Evolutionary conservation across 2,888 invertebrate species (phyloP), one percentile per base, ranked within the genome.

Genomic region (Acanthosepion esculentum): DNA sequence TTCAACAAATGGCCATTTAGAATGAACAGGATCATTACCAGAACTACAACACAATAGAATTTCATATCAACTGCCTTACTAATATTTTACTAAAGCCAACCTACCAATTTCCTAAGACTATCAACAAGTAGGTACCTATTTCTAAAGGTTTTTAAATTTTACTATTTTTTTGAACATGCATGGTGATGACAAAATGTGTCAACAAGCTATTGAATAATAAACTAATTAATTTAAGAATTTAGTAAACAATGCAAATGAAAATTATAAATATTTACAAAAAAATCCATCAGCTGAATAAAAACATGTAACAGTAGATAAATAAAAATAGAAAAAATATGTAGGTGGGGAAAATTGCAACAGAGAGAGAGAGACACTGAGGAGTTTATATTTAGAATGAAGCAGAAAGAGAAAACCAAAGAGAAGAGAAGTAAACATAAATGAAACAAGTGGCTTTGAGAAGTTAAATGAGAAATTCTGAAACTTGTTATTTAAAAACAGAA

Each of bases 21-120:
- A 78, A n/a, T n/a, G 78, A 78, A 78, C n/a, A 78, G 78, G 4
- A 78, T n/a, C 78, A n/a, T n/a, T 78, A 78, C 12, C n/a, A 12
- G 10, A 33, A 78, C 78, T 78, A 10, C n/a, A n/a, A 78, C 12
- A 78, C 78, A 78, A 78, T 15, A 78, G n/a, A n/a, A 78, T 78
- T n/a, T 78, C 78, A 78, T 78, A 78, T 78, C 78, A 78, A 78
- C n/a, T n/a, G n/a, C 10, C 78, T 29, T 33, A 78, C n/a, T 78
- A 78, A n/a, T 78, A 78, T 33, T 33, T 78, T 33, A 78, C n/a
- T 78, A 78, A n/a, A 55, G 15, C 50, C 15, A 50, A 78, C 78
- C 78, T n/a, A 78, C 78, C n/a, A 33, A n/a, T 78, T 78, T 78
- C n/a, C n/a, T 78, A n/a, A 78, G n/a, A 78, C 78, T 78, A 78